These are phyloP conservation scores for Nanger granti DNA, from an alignment of 2,113 vertebrate genomes.

Conservation along the genomic window DNA sequence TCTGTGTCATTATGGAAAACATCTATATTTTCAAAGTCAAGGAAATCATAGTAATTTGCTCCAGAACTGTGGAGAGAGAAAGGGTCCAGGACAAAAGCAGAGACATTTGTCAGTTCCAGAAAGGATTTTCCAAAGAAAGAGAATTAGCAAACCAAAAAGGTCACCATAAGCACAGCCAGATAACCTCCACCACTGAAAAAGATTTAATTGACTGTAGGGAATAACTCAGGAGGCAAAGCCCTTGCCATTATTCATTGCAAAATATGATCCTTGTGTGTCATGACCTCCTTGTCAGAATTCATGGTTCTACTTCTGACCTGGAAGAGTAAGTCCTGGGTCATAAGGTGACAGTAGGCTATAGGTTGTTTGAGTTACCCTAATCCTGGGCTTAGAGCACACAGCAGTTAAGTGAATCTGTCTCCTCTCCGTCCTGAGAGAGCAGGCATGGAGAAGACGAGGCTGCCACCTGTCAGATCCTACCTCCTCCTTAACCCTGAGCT, in stretches of 20 bases:
- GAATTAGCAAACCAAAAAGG: slow-evolving; percentile 57
- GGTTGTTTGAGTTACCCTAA: slow-evolving; percentile 47
- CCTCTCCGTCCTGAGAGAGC: background rate
- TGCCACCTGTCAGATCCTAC: background rate
- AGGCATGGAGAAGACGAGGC: background rate
- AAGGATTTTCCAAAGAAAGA: slow-evolving; percentile 51
- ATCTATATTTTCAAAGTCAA: slow-evolving; percentile 67
- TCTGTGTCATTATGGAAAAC: slow-evolving; percentile 71
- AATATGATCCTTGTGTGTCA: slow-evolving; percentile 15
- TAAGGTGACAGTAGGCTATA: background rate
- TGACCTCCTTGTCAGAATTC: slow-evolving; percentile 15
- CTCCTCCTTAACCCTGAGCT: slow-evolving; percentile 23
- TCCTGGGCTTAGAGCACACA: slow-evolving; percentile 26
- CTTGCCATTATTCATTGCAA: slow-evolving; percentile 47
- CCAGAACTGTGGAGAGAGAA: slow-evolving; percentile 56
- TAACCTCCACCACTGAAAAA: slow-evolving; percentile 53
- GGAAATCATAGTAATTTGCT: slow-evolving; percentile 72
- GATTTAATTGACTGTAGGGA: slow-evolving; percentile 61
- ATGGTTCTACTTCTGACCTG: slow-evolving; percentile 16
- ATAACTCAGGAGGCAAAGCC: slow-evolving; percentile 31
- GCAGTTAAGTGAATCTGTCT: background rate
- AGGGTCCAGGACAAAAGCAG: slow-evolving; percentile 38
- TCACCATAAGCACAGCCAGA: slow-evolving; percentile 40
- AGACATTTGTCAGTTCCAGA: slow-evolving; percentile 52
- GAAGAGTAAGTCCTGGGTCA: slow-evolving; percentile 28